Conservation (phyloP, 2,888 invertebrate species). For the Eugnorisma glareosa region DNA sequence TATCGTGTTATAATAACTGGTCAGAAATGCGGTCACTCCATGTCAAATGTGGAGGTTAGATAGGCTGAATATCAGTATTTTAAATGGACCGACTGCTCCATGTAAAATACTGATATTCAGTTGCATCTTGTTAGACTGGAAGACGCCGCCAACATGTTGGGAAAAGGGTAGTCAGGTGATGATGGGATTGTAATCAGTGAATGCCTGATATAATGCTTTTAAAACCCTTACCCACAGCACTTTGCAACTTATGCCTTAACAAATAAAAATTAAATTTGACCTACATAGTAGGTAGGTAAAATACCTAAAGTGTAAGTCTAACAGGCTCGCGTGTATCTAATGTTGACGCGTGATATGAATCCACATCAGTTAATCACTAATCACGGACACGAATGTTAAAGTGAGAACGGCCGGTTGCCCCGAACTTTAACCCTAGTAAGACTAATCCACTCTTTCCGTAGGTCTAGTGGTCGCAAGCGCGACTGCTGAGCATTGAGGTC, state of each 20-base stretch:
- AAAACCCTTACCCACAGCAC: background rate
- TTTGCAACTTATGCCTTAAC: background rate
- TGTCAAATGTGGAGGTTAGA: too few relatives aligned
- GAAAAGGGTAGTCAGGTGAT: background rate
- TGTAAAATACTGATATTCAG: background rate
- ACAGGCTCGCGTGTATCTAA: constrained; percentile 42
- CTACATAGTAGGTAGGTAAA: background rate
- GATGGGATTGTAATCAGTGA: background rate
- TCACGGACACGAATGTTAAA: constrained; percentile 28
- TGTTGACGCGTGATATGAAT: constrained; percentile 47
- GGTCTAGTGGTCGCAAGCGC: background rate
- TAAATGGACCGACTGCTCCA: too few relatives aligned
- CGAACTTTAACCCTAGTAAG: constrained; percentile 37
- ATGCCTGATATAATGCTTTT: background rate
- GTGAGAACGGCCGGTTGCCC: constrained; percentile 16
- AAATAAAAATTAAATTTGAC: background rate
- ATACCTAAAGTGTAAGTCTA: constrained; percentile 3
- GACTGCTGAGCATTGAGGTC: background rate
- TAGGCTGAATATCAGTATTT: too few relatives aligned
- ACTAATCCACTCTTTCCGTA: background rate
- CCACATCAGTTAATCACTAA: constrained; percentile 42
- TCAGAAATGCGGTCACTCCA: background rate
- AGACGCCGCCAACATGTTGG: background rate
- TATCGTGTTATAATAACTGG: background rate
- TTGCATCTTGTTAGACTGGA: too few relatives aligned